phyloP scores from a whole-genome alignment of 2,797 vertebrate genomes.

The Passerculus sandwichensis region DNA sequence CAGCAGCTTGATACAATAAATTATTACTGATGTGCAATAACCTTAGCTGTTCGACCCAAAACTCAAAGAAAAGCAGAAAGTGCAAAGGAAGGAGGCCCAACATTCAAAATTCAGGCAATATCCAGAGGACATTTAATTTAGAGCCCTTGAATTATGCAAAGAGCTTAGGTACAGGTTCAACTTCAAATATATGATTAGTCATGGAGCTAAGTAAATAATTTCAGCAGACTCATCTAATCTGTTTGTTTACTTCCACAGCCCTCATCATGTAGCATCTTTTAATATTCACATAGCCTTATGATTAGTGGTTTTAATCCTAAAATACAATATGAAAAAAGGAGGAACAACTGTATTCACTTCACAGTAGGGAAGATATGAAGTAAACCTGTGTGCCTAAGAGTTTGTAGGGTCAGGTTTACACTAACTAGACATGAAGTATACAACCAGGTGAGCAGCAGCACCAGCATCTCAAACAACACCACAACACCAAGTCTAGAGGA shows the following conservation, averaged over 20 bases:
- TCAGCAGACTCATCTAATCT: conserved; percentile 60
- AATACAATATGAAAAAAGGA: not conserved
- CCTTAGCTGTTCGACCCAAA: not conserved
- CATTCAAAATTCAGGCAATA: not conserved
- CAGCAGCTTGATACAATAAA: conserved; percentile 19
- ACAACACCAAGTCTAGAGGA: not conserved
- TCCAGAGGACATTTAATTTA: not conserved
- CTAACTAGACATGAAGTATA: not conserved
- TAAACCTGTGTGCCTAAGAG: not conserved
- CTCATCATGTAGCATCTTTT: not conserved
- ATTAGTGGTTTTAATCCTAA: not conserved
- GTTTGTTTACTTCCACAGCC: conserved; percentile 1
- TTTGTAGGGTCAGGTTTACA: not conserved
- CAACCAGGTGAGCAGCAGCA: not conserved
- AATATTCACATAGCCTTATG: not conserved
- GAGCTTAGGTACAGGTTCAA: not conserved
- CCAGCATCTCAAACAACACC: not conserved
- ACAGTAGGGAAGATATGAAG: not conserved
- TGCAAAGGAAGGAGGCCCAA: not conserved
- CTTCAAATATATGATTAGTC: conserved; percentile 60
- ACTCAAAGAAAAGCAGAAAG: not conserved
- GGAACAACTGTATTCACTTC: not conserved
- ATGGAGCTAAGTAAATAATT: conserved; percentile 46
- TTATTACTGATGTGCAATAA: conserved; percentile 17
- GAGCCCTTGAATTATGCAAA: not conserved